Base-by-base conservation (phyloP, 2,113 vertebrate species). In the Nothobranchius kuhntae region DNA sequence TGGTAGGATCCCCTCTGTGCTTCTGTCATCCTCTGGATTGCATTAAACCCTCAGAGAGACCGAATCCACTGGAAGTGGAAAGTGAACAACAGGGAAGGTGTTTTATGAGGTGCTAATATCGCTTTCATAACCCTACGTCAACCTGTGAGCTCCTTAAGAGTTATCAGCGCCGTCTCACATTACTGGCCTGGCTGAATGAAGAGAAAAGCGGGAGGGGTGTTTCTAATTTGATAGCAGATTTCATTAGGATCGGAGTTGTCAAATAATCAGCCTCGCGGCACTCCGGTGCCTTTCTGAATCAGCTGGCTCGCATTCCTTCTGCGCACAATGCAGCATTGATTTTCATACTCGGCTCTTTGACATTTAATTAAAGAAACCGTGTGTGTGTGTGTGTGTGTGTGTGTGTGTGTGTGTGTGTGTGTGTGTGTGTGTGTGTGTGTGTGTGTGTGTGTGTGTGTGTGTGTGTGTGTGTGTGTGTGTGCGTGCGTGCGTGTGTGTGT, bases 291-390 rank as follows among this genome's bases (percentile, higher is more conserved):
- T 78, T 73, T 81, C 47, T 75, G 66, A 83, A 68, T 80, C 72
- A 81, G 61, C 70, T 60, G 62, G 55, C 74, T 57, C 38, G 55
- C 64, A 61, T 85, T 80, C 73, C 63, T 44, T 75, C 38, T 40
- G 54, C 45, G 56, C 70, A 86, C 70, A 74, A 57, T 57, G 53
- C 71, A 51, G 71, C 61, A 89, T 85, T 78, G 85, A 85, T 88
- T 87, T 84, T 86, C 82, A 86, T 73, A 85, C 64, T 26, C 63
- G 75, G 71, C 61, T 77, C 86, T 90, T 75, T 91, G 84, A 87
- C 87, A 88, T 89, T 88, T 88, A 83, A 86, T 90, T 90, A 86
- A 69, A 75, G 68, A 50, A 77, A 48, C 48, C 51, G 13, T 42
- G 61, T 13, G 38, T 60, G 65, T 58, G 61, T 50, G 65, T 56